A percentile compares a stretch with the other conserved stretches of the same genome.
These are phyloP conservation scores for Neoseiulus cucumeris DNA, from an alignment of 1,140 invertebrate species.

Conservation along the genomic window DNA sequence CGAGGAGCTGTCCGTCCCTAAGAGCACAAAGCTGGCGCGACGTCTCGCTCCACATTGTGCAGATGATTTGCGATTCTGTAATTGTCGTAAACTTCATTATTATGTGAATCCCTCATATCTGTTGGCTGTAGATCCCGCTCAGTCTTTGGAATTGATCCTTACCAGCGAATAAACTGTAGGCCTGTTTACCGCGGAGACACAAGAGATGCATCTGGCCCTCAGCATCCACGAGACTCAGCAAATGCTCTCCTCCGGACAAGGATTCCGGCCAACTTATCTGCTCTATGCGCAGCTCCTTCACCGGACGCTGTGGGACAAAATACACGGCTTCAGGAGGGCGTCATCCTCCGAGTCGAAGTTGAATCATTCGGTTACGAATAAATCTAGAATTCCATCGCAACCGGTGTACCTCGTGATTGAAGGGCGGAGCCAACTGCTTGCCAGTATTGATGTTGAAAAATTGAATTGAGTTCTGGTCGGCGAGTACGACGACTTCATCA, in stretches of 20 bases:
- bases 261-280: constrained; percentile 3
- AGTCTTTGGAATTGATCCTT: no score
- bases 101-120: no score
- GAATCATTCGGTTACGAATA: no score
- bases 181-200: not conserved
- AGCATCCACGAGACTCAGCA: not conserved
- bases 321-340: not conserved
- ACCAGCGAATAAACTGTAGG: not conserved
- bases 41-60: constrained; percentile 2
- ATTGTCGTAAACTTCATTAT: not conserved
- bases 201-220: not conserved
- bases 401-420: not conserved
- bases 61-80: not conserved
- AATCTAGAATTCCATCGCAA: not conserved
- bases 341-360: not conserved
- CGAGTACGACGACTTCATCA: not conserved
- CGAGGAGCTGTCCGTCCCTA: not conserved
- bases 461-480: not conserved
- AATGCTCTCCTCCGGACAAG: not conserved
- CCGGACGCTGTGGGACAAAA: not conserved
- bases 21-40: not conserved
- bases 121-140: no score
- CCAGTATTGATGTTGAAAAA: constrained; percentile 6
- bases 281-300: not conserved
- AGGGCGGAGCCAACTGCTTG: not conserved